Base-by-base conservation (phyloP, 2,113 vertebrate species). In the Ophthalmolycus amberensis region DNA sequence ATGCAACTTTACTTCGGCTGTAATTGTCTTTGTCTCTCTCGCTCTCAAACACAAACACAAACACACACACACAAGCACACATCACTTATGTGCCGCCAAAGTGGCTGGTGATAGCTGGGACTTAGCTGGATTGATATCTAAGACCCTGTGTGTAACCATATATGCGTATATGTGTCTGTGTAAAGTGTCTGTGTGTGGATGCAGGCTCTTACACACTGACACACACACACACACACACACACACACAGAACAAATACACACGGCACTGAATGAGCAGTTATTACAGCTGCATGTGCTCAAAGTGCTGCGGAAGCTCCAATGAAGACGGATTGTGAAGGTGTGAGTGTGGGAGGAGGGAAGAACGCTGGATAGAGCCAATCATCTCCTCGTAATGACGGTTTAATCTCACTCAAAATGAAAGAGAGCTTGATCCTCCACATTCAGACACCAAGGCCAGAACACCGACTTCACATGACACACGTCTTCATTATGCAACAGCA, bases 221-320 rank as follows among this genome's bases (percentile, higher is more conserved):
- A n/a, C 16, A 8, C 16, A 62, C 59, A 60, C 29, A n/a, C n/a
- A n/a, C n/a, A 32, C 6, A 60, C 58, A 15, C 27, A 62, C 40
- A 69, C 29, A 46, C 6, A 11, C 18, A 50, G 18, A 46, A 54
- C 29, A 20, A 27, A 74, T 71, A 84, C 34, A n/a, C 38, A 37
- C 27, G 71, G 58, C 32, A 52, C 22, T 75, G 38, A 78, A 86
- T 81, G 52, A 75, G 34, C 65, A 34, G 54, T 69, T 85, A 82
- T 66, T 77, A 76, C 78, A 56, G 70, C 90, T 86, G 87, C 84
- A 83, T 87, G 86, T 85, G 64, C 92, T 91, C 42, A 14, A 70
- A 46, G 27, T 59, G 83, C 75, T 37, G 69, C 74, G 56, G 56
- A 75, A 67, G 79, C 75, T 80, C 66, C 77, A 82, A 65, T 77